Evolutionary conservation across 2,888 invertebrate species (phyloP).

Genomic region (Ichneumoninae sp.): DNA sequence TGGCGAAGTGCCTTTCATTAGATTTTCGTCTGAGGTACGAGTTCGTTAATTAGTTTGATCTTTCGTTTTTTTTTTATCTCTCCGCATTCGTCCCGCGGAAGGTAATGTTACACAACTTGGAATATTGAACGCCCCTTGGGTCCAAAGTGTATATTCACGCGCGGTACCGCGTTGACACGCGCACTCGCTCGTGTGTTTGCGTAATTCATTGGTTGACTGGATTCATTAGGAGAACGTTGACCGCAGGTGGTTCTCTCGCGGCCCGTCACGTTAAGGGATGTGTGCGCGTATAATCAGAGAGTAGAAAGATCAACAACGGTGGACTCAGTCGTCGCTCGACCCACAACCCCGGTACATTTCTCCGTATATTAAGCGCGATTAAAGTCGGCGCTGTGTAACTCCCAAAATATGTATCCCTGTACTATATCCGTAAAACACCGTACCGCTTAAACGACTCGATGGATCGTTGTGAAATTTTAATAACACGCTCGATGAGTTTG

Average conservation of each 20-base stretch:
- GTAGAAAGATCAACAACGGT: conserved; percentile 28
- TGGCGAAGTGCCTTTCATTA: background rate
- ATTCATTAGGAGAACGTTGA: conserved; percentile 4
- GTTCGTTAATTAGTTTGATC: background rate
- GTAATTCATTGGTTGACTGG: conserved; percentile 47
- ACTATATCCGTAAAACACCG: background rate
- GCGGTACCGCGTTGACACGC: background rate
- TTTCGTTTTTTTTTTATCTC: background rate
- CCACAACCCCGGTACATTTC: background rate
- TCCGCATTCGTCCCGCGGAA: background rate
- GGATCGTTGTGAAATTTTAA: background rate
- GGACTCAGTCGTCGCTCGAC: conserved; percentile 15
- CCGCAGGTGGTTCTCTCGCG: conserved; percentile 31
- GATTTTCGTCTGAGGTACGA: background rate
- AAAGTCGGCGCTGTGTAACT: background rate
- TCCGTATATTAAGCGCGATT: background rate
- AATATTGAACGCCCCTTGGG: background rate
- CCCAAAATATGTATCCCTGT: background rate
- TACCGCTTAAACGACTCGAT: background rate
- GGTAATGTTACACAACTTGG: conserved; percentile 1
- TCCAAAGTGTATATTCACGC: conserved; percentile 7
- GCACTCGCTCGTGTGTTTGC: conserved; percentile 44
- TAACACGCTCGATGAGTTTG: too few relatives aligned
- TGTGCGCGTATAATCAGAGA: conserved; percentile 37
- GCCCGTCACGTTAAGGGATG: conserved; percentile 43